Evolutionary conservation across 2,797 vertebrate genomes (phyloP).

Genomic region (Sparus aurata): DNA sequence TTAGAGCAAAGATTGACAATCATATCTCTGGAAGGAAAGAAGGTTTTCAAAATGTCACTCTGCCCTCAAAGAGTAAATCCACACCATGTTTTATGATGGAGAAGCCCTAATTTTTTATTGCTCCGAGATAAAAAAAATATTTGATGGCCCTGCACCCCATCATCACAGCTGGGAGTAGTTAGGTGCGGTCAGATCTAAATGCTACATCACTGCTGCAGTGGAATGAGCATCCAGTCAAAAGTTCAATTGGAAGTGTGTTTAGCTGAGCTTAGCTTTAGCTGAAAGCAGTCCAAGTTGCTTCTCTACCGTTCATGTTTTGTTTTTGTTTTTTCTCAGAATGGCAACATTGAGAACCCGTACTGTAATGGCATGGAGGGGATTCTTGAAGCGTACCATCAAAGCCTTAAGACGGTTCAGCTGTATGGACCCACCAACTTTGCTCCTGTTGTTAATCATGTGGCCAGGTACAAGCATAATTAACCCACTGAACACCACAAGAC

Average conservation of each 20-base stretch:
- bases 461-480: slow-evolving; percentile 85
- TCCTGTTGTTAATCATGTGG: slow-evolving; percentile 95
- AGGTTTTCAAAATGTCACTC: slow-evolving; percentile 41
- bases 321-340: slow-evolving; percentile 86
- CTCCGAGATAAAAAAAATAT: background rate
- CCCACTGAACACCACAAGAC: slow-evolving; percentile 10
- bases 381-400: slow-evolving; percentile 95
- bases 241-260: background rate
- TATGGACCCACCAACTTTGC: slow-evolving; percentile 98
- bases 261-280: background rate
- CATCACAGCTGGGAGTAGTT: background rate
- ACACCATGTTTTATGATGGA: background rate
- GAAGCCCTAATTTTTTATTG: background rate
- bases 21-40: slow-evolving; percentile 19
- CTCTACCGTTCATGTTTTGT: slow-evolving; percentile 8
- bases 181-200: background rate
- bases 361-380: slow-evolving; percentile 96
- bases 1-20: slow-evolving; percentile 43
- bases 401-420: slow-evolving; percentile 96
- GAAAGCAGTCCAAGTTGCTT: background rate
- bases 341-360: slow-evolving; percentile 93
- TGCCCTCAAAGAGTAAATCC: background rate
- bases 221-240: background rate
- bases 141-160: background rate
- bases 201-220: slow-evolving; percentile 3